Base-by-base conservation (phyloP, 2,797 vertebrate species). In the Zalophus californianus region DNA sequence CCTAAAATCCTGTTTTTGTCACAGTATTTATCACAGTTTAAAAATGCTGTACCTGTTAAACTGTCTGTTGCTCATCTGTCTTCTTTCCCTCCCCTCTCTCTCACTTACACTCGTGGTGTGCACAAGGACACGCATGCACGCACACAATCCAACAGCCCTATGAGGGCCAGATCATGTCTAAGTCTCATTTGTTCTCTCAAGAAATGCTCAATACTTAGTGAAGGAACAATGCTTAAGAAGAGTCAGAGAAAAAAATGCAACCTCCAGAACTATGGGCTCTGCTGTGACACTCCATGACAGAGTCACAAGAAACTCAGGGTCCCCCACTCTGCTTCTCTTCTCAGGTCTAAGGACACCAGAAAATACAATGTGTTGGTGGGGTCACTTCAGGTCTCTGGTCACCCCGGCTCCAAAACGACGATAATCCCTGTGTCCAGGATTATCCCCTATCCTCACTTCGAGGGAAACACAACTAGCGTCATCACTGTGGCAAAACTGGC, bases 291-390 rank as follows among this genome's bases (percentile, higher is more conserved):
- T 32, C 29, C 25, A 6, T 7, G 29, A 50, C 35, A 84, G 38
- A 78, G 68, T 77, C 54, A 32, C 18, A 10, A 54, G 29, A 85
- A 86, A 84, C 48, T 64, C 60, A 48, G 0, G 27, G 38, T 8
- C 11, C 4, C 6, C 7, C 82, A 20, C 77, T 95, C 62, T 44
- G 48, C 29, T 77, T 73, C 54, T 96, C 68, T 85, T 94, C 73
- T 86, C 66, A 82, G 87, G 58, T 89, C 79, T 60, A 41, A 82
- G 38, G 79, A 92, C 11, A 18, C 52, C 79, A 91, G 84, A 41
- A 93, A 89, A 82, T 91, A 97, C 7, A 29, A 23, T 1, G 52
- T 77, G 21, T 21, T 88, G 79, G 50, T 88, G 58, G 78, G 78
- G 50, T 93, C 78, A 12, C 91, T 85, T 50, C 66, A 82, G 79